These are phyloP conservation scores for Rutilus rutilus DNA, from an alignment of 2,113 vertebrate species.

Conservation along the genomic window DNA sequence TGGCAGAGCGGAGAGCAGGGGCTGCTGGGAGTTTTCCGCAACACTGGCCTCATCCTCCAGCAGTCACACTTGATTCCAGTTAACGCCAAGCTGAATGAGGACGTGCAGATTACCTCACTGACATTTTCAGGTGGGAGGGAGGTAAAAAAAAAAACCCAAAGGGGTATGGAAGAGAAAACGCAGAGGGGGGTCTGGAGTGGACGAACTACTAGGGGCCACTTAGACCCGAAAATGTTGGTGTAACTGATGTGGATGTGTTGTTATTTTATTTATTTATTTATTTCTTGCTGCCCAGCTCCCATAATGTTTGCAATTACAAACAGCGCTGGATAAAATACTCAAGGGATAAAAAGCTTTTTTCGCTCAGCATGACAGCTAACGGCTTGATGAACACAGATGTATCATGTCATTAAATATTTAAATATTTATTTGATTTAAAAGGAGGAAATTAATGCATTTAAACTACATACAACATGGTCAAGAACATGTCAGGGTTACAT, in stretches of 20 bases:
- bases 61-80: conserved; percentile 27
- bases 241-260: not conserved
- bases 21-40: conserved; percentile 43
- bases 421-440: not conserved
- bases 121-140: conserved; percentile 9
- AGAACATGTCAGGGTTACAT: not conserved
- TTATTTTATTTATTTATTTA: not conserved
- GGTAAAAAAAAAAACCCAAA: not conserved
- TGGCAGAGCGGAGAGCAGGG: conserved; percentile 37
- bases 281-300: not conserved
- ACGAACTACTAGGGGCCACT: not conserved
- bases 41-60: conserved; percentile 31
- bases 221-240: not conserved
- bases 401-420: conserved; percentile 8
- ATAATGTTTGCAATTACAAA: conserved; percentile 6
- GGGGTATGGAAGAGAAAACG: not conserved
- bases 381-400: not conserved
- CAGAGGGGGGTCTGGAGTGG: not conserved
- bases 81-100: not conserved
- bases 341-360: conserved; percentile 20
- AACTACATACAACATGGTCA: not conserved
- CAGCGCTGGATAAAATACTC: not conserved
- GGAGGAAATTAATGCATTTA: not conserved
- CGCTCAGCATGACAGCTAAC: conserved; percentile 10
- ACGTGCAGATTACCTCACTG: conserved; percentile 20